Evolutionary conservation across 1,140 invertebrate genomes (phyloP).

Genomic region (Riptortus pedestris): DNA sequence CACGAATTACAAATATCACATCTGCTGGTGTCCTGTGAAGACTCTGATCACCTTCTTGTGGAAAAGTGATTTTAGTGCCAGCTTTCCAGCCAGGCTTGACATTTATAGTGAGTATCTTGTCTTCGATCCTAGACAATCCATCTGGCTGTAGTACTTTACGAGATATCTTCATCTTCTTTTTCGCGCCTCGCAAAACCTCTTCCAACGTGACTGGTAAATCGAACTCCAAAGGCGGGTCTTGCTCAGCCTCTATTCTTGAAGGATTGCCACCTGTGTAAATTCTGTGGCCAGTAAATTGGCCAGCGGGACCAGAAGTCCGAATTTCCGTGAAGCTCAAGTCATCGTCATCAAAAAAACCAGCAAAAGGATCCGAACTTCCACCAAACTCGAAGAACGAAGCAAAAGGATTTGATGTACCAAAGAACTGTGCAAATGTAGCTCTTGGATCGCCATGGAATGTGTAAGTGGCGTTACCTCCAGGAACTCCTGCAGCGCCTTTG

Average conservation of each 20-base stretch:
- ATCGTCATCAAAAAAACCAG: constrained; percentile 49
- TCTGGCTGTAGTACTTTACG: constrained; percentile 74
- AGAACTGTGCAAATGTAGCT: constrained; percentile 62
- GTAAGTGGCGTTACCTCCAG: constrained; percentile 51
- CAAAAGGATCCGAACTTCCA: constrained; percentile 49
- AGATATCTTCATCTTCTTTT: constrained; percentile 99
- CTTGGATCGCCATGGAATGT: constrained; percentile 75
- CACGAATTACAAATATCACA: constrained; percentile 96
- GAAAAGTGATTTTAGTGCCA: constrained; percentile 97
- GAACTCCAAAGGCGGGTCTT: constrained; percentile 90
- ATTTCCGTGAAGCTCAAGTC: constrained; percentile 46
- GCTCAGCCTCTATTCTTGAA: no score
- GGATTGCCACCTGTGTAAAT: no score
- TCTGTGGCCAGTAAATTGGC: background rate
- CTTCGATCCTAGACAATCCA: constrained; percentile 79
- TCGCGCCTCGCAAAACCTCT: constrained; percentile 83
- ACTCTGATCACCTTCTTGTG: constrained; percentile 93
- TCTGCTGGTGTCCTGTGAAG: constrained; percentile 94
- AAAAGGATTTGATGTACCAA: constrained; percentile 56
- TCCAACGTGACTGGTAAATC: constrained; percentile 91
- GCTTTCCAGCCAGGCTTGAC: constrained; percentile 99
- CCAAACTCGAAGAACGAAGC: constrained; percentile 52
- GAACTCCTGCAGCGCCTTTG: constrained; percentile 47
- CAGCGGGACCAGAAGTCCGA: constrained; percentile 12
- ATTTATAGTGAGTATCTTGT: constrained; percentile 89